Percentiles rank a stretch among this genome's conserved stretches.
Conservation (phyloP, 2,888 invertebrate genomes). For the Athrips mouffetella region DNA sequence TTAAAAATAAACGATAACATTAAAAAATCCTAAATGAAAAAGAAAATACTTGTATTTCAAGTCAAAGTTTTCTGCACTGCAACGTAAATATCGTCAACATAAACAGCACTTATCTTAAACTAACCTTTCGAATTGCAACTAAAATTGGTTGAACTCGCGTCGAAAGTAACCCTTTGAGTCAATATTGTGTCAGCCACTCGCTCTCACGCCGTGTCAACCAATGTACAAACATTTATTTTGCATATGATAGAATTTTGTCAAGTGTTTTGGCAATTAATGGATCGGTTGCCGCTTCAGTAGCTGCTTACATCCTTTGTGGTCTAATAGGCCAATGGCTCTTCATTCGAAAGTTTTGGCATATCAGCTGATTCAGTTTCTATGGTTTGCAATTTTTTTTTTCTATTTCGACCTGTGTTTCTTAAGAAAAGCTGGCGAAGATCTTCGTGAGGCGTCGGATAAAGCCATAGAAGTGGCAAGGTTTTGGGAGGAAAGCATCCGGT, state of each 20-base stretch:
- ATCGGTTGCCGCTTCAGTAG: neutral
- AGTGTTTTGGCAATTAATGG: neutral
- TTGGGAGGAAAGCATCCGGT: too few species aligned
- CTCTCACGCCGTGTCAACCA: neutral
- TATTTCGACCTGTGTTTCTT: too few species aligned
- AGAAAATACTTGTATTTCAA: too few species aligned
- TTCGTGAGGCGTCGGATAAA: neutral
- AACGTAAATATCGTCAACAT: too few species aligned
- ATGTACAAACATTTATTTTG: constrained; percentile 1
- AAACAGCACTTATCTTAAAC: neutral
- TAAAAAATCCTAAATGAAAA: too few species aligned
- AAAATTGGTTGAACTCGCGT: neutral
- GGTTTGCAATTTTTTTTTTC: too few species aligned
- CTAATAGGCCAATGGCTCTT: too few species aligned
- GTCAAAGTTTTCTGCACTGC: too few species aligned
- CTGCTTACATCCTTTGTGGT: too few species aligned
- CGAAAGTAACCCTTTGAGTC: constrained; percentile 3
- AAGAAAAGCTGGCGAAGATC: neutral
- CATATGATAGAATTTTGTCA: neutral
- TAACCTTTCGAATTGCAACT: neutral
- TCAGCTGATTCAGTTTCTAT: too few species aligned
- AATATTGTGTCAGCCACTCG: constrained; percentile 3
- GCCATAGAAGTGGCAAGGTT: neutral
- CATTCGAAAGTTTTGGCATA: too few species aligned
- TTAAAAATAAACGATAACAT: too few species aligned